These are phyloP conservation scores for Takifugu rubripes DNA, from an alignment of 2,797 vertebrate species.

Conservation along the genomic window DNA sequence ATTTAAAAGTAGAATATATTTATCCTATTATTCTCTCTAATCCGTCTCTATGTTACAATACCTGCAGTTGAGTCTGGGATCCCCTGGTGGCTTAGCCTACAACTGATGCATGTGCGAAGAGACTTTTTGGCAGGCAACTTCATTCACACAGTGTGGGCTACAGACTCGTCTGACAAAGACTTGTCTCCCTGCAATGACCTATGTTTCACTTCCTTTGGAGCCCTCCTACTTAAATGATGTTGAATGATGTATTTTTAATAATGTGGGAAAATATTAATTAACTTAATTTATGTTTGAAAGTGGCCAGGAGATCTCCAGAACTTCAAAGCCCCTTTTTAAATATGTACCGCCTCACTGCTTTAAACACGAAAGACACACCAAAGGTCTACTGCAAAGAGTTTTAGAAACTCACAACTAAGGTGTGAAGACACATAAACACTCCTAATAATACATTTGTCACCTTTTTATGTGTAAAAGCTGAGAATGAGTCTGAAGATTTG, in stretches of 20 bases:
- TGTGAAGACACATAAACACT: conserved; percentile 24
- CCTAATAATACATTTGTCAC: conserved; percentile 19
- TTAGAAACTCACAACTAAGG: conserved; percentile 10
- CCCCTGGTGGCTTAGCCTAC: conserved; percentile 49
- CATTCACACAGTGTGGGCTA: conserved; percentile 60
- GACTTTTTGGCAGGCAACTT: conserved; percentile 53
- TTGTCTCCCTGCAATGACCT: conserved; percentile 1
- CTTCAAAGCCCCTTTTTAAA: conserved; percentile 11
- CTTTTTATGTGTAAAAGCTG: conserved; percentile 3
- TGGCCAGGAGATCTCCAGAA: conserved; percentile 37
- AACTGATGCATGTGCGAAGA: conserved; percentile 34
- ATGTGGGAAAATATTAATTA: conserved; percentile 40
- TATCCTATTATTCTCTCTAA: conserved; percentile 34
- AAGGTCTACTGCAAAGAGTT: not conserved
- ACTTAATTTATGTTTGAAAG: conserved; percentile 44
- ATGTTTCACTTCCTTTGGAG: not conserved
- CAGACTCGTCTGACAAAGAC: conserved; percentile 63
- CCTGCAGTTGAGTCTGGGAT: conserved; percentile 54
- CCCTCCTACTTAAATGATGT: conserved; percentile 1
- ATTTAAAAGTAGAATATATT: conserved; percentile 30
- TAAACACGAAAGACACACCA: too few species aligned
- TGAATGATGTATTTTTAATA: conserved; percentile 21
- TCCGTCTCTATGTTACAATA: conserved; percentile 53
- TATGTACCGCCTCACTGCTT: too few species aligned
- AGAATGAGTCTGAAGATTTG: conserved; percentile 7